phyloP scores from a whole-genome alignment of 2,888 invertebrate species.

The Microctonus aethiopoides region DNA sequence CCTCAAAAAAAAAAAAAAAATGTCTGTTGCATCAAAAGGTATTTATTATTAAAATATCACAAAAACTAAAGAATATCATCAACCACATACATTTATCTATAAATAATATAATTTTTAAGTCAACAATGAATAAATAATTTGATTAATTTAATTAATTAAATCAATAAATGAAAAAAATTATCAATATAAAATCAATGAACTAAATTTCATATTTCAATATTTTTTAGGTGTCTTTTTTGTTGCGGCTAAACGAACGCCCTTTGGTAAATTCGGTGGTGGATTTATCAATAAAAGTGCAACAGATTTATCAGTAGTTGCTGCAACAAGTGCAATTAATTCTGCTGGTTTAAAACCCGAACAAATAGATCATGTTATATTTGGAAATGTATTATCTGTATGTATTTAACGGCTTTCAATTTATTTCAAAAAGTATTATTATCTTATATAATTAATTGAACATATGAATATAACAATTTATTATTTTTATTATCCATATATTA shows the following conservation, averaged over 20 bases:
- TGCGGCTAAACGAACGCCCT: slow-evolving; percentile 96
- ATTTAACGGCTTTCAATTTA: slow-evolving; percentile 3
- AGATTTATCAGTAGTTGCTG: slow-evolving; percentile 84
- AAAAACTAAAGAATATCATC: slow-evolving; percentile 25
- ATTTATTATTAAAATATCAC: slow-evolving; percentile 27
- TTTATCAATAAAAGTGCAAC: slow-evolving; percentile 79
- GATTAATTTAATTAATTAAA: no score
- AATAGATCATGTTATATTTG: slow-evolving; percentile 90
- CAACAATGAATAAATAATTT: no score
- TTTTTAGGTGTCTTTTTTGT: slow-evolving; percentile 88
- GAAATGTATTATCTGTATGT: slow-evolving; percentile 87
- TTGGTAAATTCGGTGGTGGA: slow-evolving; percentile 93
- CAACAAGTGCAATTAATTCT: slow-evolving; percentile 81
- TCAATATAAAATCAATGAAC: no score
- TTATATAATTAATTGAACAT: no score
- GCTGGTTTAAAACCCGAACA: slow-evolving; percentile 86
- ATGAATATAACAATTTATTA: no score
- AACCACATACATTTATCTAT: no score
- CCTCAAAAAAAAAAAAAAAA: slow-evolving; percentile 9
- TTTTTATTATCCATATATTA: slow-evolving; percentile 26
- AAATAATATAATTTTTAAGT: no score
- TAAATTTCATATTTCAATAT: no score
- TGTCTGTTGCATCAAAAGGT: slow-evolving; percentile 45
- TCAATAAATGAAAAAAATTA: no score
- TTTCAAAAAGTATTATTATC: slow-evolving; percentile 3